Evolutionary conservation across 2,113 vertebrate species (phyloP).

Genomic region (Caranx melampygus): DNA sequence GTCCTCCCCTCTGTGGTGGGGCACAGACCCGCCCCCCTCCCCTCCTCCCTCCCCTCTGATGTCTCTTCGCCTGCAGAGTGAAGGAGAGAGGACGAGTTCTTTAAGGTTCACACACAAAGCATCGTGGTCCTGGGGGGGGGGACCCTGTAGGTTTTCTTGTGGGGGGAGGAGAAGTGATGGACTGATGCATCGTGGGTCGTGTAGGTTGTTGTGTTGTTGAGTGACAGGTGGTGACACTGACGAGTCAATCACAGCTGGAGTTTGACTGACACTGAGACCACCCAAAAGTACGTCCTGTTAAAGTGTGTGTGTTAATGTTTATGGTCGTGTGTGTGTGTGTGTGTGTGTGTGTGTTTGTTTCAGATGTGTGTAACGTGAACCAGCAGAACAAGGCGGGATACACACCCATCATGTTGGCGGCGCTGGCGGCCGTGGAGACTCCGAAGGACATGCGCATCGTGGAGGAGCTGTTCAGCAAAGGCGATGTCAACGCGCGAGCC

Average conservation of each 20-base stretch:
- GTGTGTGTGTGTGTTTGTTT: conserved; percentile 71
- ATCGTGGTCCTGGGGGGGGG: not conserved
- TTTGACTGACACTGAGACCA: conserved; percentile 11
- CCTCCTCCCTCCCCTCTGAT: conserved; percentile 31
- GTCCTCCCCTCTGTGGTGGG: conserved; percentile 40
- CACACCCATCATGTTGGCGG: conserved; percentile 98
- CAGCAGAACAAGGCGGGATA: conserved; percentile 99
- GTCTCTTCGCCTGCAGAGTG: conserved; percentile 12
- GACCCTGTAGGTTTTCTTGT: not conserved
- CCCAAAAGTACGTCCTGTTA: not conserved
- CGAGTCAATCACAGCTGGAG: conserved; percentile 38
- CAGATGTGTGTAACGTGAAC: conserved; percentile 97
- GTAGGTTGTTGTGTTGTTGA: conserved; percentile 2
- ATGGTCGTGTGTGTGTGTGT: not conserved
- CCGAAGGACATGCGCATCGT: conserved; percentile 94
- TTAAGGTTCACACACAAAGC: conserved; percentile 15
- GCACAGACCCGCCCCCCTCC: conserved; percentile 19
- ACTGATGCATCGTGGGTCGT: not conserved
- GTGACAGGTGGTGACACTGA: conserved; percentile 4
- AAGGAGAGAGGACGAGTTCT: not conserved
- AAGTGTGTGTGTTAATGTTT: not conserved
- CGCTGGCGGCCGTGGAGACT: conserved; percentile 92
- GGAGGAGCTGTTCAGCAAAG: conserved; percentile 93
- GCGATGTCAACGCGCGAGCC: conserved; percentile 96
- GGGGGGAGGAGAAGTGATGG: not conserved